Percentiles rank a stretch among this genome's conserved stretches.
Conservation (phyloP, 2,888 invertebrate genomes). For the Lasioglossum malachurum region DNA sequence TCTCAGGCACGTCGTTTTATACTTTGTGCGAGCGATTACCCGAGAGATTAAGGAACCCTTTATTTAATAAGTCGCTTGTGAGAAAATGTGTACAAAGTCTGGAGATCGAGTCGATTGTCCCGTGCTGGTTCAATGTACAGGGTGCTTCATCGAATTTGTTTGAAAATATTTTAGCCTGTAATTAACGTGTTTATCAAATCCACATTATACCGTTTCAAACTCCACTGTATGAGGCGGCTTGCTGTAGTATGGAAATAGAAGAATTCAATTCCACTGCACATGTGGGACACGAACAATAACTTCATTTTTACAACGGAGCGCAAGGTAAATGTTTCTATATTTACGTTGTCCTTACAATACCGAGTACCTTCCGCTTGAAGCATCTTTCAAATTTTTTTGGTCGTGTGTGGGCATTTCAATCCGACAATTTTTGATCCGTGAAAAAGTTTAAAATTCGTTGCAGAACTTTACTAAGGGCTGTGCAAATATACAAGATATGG, state of each 20-base stretch:
- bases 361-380: background rate
- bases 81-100: background rate
- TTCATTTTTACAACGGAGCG: background rate
- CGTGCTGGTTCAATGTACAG: background rate
- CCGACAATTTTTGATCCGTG: background rate
- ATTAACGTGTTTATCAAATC: background rate
- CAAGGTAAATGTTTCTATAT: background rate
- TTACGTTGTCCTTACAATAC: background rate
- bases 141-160: too few species aligned
- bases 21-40: background rate
- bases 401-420: background rate
- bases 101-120: background rate
- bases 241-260: background rate
- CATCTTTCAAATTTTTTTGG: background rate
- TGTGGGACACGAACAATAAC: background rate
- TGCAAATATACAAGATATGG: background rate
- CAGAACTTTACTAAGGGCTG: background rate
- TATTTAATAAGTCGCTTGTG: constrained; percentile 2
- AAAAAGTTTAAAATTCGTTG: background rate
- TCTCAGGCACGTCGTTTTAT: background rate
- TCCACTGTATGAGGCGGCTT: background rate
- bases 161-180: background rate
- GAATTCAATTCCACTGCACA: background rate
- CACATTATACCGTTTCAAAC: background rate
- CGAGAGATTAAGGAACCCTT: background rate